A percentile compares a stretch with the other conserved stretches of the same genome.
These are phyloP conservation scores for Drosophila dunni DNA, from an alignment of 1,140 invertebrate genomes.

Conservation along the genomic window DNA sequence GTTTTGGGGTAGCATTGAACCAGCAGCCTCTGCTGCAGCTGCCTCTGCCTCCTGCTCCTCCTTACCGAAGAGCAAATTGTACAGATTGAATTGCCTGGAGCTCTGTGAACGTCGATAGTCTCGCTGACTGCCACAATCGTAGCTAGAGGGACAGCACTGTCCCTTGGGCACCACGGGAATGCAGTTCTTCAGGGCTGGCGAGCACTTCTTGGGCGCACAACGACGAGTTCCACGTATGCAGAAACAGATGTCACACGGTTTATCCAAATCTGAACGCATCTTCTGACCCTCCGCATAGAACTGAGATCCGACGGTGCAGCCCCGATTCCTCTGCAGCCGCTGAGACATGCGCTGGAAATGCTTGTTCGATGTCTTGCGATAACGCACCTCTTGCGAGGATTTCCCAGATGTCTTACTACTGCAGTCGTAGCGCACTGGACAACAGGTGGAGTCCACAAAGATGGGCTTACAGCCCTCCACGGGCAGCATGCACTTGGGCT, in stretches of 20 bases:
- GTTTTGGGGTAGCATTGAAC: slow-evolving; percentile 40
- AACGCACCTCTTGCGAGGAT: slow-evolving; percentile 75
- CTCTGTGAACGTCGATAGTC: slow-evolving; percentile 65
- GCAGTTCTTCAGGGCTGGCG: slow-evolving; percentile 90
- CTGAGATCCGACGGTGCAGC: slow-evolving; percentile 88
- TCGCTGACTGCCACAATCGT: slow-evolving; percentile 89
- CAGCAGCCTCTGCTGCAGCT: slow-evolving; percentile 25
- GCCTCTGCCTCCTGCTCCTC: slow-evolving; percentile 60
- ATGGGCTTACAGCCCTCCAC: slow-evolving; percentile 89
- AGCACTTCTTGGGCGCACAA: slow-evolving; percentile 91
- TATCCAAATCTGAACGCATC: slow-evolving; percentile 87
- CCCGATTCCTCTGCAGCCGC: slow-evolving; percentile 74
- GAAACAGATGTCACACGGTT: slow-evolving; percentile 91
- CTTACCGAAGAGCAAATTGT: slow-evolving; percentile 80
- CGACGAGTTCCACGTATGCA: slow-evolving; percentile 90
- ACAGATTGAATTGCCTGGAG: slow-evolving; percentile 81
- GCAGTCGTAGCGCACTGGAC: slow-evolving; percentile 93
- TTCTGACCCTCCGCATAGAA: slow-evolving; percentile 90
- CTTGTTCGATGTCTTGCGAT: slow-evolving; percentile 75
- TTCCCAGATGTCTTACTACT: slow-evolving; percentile 85
- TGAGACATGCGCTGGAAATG: slow-evolving; percentile 79
- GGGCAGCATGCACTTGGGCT: slow-evolving; percentile 92
- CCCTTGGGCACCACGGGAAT: slow-evolving; percentile 90
- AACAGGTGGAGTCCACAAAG: slow-evolving; percentile 91
- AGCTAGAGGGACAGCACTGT: slow-evolving; percentile 93